Evolutionary conservation across 2,888 invertebrate species (phyloP).

Genomic region (Aplocera efformata): DNA sequence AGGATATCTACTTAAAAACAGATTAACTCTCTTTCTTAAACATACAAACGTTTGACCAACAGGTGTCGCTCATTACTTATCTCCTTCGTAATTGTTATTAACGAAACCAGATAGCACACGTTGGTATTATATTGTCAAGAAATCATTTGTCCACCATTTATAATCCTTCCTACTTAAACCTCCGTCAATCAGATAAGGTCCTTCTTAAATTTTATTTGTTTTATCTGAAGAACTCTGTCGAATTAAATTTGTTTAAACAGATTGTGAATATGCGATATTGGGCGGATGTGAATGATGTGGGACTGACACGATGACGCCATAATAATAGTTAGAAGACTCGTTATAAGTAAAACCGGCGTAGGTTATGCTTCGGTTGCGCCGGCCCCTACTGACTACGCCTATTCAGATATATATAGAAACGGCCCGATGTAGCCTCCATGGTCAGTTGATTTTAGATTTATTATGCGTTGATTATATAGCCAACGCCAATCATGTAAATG

Average conservation of each 20-base stretch:
- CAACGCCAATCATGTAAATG: constrained; percentile 25
- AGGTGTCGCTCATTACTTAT: constrained; percentile 40
- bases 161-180: constrained; percentile 47
- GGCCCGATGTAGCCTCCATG: constrained; percentile 39
- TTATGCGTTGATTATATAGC: constrained; percentile 29
- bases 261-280: constrained; percentile 60
- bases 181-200: constrained; percentile 39
- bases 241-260: constrained; percentile 44
- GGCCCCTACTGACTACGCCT: constrained; percentile 64
- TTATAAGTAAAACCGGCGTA: constrained; percentile 71
- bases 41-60: constrained; percentile 38
- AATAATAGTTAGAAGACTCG: constrained; percentile 72
- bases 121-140: constrained; percentile 73
- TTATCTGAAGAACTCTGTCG: constrained; percentile 47
- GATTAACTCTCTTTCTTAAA: constrained; percentile 58
- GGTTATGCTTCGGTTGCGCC: constrained; percentile 65
- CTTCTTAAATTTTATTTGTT: constrained; percentile 27
- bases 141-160: constrained; percentile 65
- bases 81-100: constrained; percentile 61
- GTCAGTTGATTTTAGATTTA: constrained; percentile 38
- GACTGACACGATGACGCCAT: constrained; percentile 73
- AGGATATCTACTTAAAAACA: constrained; percentile 72
- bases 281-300: constrained; percentile 74
- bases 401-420: constrained; percentile 50
- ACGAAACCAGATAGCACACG: constrained; percentile 57